Conservation (phyloP, 1,140 invertebrate species). For the Heliconius himera region DNA sequence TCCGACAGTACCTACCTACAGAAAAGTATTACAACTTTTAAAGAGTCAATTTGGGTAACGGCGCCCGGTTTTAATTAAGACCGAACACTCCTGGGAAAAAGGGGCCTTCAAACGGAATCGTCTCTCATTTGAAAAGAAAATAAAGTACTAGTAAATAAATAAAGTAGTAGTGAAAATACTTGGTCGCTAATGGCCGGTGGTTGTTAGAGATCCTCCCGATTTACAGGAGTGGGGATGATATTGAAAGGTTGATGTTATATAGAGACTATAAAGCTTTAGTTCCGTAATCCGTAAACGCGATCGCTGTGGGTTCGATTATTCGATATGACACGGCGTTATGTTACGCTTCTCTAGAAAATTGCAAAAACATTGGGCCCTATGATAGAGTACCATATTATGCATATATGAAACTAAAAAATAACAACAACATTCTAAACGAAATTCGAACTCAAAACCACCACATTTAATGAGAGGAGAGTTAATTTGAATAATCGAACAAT, state of each 20-base stretch:
- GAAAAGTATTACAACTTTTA: constrained; percentile 38
- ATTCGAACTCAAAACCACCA: neutral
- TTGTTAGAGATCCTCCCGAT: constrained; percentile 22
- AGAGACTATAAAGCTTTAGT: neutral
- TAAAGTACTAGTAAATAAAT: constrained; percentile 42
- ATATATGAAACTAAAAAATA: too few relatives aligned
- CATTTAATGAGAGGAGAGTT: neutral
- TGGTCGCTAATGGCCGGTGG: constrained; percentile 33
- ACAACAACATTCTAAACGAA: too few relatives aligned
- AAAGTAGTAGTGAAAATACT: constrained; percentile 35
- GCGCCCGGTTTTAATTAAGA: constrained; percentile 40
- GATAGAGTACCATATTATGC: too few relatives aligned
- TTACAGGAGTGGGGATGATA: neutral
- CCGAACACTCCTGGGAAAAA: constrained; percentile 30
- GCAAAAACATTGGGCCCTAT: too few relatives aligned
- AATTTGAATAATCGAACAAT: neutral
- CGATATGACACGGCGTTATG: too few relatives aligned
- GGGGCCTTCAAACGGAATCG: constrained; percentile 36
- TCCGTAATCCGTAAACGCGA: too few relatives aligned
- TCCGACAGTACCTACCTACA: neutral
- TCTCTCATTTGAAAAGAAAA: constrained; percentile 41
- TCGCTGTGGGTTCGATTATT: too few relatives aligned
- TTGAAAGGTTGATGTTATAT: neutral
- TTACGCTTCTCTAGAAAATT: too few relatives aligned
- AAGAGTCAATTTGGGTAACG: constrained; percentile 42